phyloP scores from a whole-genome alignment of 2,888 invertebrate species.

The Dryobotodes eremita region DNA sequence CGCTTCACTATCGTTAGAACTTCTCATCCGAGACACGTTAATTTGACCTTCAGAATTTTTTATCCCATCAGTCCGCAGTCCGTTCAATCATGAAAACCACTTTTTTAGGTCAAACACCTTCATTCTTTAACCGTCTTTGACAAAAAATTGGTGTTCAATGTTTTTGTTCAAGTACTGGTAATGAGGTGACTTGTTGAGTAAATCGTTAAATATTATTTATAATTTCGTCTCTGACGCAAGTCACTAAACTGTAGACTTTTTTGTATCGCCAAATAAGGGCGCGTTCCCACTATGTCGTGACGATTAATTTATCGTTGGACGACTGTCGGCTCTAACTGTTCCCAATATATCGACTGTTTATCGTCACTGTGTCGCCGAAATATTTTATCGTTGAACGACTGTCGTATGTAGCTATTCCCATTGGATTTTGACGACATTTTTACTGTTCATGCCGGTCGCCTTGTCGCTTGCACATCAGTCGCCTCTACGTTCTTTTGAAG shows the following conservation, averaged over 20 bases:
- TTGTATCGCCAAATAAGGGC: not conserved
- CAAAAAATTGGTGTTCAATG: not conserved
- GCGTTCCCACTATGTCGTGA: too few relatives aligned
- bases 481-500: too few relatives aligned
- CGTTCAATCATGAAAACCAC: slow-evolving; percentile 32
- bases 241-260: not conserved
- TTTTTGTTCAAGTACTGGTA: slow-evolving; percentile 12
- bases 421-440: too few relatives aligned
- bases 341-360: too few relatives aligned
- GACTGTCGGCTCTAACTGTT: too few relatives aligned
- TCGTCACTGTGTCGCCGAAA: too few relatives aligned
- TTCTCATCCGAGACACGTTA: not conserved
- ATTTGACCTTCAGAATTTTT: slow-evolving; percentile 9
- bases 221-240: not conserved
- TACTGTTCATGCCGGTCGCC: too few relatives aligned
- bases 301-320: too few relatives aligned
- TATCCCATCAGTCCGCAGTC: not conserved
- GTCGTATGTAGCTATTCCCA: too few relatives aligned
- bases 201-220: not conserved
- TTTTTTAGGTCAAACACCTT: slow-evolving; percentile 37
- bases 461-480: too few relatives aligned
- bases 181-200: not conserved
- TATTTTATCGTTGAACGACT: too few relatives aligned
- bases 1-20: not conserved
- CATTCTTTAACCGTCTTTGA: not conserved